A percentile compares a stretch with the other conserved stretches of the same genome.
Conservation (phyloP, 2,113 vertebrate species). For the Thryonomys swinderianus region DNA sequence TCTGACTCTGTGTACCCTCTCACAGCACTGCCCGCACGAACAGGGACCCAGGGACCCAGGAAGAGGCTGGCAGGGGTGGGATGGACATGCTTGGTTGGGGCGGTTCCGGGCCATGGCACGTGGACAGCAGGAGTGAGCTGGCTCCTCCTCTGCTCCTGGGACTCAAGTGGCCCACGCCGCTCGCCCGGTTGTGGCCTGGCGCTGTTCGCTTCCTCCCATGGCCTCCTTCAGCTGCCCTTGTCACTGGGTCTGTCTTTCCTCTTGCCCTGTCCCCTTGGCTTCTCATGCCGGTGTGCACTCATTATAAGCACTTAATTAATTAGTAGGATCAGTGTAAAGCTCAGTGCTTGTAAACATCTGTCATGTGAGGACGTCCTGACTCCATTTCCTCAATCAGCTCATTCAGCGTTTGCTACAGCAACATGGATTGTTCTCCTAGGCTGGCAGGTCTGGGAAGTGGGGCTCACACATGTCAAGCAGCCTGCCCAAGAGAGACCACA, state of each 20-base stretch:
- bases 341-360: background rate
- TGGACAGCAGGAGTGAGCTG: background rate
- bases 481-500: background rate
- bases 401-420: background rate
- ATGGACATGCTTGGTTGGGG: background rate
- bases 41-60: background rate
- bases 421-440: background rate
- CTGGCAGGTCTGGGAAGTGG: background rate
- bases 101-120: background rate
- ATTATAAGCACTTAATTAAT: background rate
- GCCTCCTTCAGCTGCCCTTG: background rate
- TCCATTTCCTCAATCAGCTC: background rate
- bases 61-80: background rate
- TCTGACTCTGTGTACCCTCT: background rate
- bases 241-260: background rate
- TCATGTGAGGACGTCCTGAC: background rate
- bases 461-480: background rate
- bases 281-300: background rate
- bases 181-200: no score
- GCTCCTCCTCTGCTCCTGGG: fast-evolving
- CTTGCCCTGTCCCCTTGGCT: background rate
- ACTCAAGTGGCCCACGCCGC: fast-evolving
- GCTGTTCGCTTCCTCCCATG: background rate
- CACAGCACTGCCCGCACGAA: background rate
- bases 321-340: background rate